These are phyloP conservation scores for Oscheius myriophilus DNA, from an alignment of 2,888 invertebrate species.

Conservation along the genomic window DNA sequence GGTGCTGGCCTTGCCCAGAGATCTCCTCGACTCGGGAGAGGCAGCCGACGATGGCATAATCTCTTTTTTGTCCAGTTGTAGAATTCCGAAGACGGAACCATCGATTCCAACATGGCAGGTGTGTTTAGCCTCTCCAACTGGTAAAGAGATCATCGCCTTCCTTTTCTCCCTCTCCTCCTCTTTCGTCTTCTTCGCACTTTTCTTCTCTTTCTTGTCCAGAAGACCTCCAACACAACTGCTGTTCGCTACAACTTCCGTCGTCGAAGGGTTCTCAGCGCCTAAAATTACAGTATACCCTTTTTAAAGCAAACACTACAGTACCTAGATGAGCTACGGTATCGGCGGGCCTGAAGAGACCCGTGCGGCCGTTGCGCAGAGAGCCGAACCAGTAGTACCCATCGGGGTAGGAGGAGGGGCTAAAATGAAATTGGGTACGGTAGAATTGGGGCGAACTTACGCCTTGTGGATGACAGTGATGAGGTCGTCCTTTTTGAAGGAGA, in stretches of 20 bases:
- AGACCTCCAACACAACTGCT: constrained; percentile 32
- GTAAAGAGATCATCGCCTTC: constrained; percentile 85
- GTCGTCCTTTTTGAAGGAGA: constrained; percentile 87
- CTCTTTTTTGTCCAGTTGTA: constrained; percentile 73
- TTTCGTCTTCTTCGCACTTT: constrained; percentile 38
- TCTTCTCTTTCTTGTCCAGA: constrained; percentile 43
- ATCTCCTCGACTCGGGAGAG: constrained; percentile 39
- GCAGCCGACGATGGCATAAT: constrained; percentile 47
- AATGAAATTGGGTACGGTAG: not conserved
- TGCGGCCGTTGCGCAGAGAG: constrained; percentile 81
- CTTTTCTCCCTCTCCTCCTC: constrained; percentile 51
- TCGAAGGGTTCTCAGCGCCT: constrained; percentile 30
- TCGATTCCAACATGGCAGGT: constrained; percentile 95
- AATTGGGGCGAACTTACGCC: constrained; percentile 73
- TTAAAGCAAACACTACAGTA: not conserved
- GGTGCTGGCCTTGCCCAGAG: constrained; percentile 16
- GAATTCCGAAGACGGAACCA: constrained; percentile 95
- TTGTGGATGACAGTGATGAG: constrained; percentile 91
- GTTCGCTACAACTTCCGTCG: constrained; percentile 20
- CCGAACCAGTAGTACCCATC: constrained; percentile 84
- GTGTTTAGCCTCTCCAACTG: constrained; percentile 95
- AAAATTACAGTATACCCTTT: constrained; percentile 3
- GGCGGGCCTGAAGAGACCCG: constrained; percentile 48
- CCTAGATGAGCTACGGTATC: constrained; percentile 55
- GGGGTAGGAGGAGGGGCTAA: constrained; percentile 60